phyloP scores from a whole-genome alignment of 2,888 invertebrate genomes.

The Metacarcinus magister region DNA sequence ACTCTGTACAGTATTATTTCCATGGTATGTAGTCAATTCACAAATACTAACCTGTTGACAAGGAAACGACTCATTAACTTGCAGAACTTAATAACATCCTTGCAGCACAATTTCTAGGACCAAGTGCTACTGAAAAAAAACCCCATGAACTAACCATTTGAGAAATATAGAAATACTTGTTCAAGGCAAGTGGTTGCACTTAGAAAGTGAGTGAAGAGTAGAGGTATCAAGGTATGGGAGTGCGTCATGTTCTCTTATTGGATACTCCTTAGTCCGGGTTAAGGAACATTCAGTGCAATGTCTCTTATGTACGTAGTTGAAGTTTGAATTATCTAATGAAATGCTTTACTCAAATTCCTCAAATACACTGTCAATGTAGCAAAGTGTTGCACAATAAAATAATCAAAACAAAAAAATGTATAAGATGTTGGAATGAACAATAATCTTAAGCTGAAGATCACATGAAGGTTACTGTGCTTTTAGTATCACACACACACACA shows the following conservation, averaged over 20 bases:
- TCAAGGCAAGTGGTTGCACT: background rate
- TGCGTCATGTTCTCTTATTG: background rate
- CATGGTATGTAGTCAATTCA: constrained; percentile 91
- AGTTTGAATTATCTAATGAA: too few relatives aligned
- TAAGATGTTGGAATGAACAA: too few relatives aligned
- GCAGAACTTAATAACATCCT: background rate
- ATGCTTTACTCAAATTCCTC: too few relatives aligned
- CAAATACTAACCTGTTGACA: constrained; percentile 89
- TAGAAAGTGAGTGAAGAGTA: background rate
- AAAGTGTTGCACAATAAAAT: too few relatives aligned
- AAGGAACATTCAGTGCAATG: too few relatives aligned
- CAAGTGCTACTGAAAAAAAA: background rate
- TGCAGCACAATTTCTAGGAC: background rate
- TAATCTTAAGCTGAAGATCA: too few relatives aligned
- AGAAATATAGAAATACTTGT: background rate
- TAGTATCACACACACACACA: too few relatives aligned
- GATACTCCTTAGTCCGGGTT: background rate
- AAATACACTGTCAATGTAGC: too few relatives aligned
- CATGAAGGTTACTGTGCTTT: too few relatives aligned
- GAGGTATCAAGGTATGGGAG: background rate
- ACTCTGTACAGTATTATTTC: constrained; percentile 54
- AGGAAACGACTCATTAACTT: background rate
- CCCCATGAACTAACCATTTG: background rate
- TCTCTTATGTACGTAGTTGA: too few relatives aligned
- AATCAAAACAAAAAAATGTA: too few relatives aligned